Evolutionary conservation across 2,113 vertebrate species (phyloP), one percentile per base, ranked within the genome.

Genomic region (Anoura caudifer): DNA sequence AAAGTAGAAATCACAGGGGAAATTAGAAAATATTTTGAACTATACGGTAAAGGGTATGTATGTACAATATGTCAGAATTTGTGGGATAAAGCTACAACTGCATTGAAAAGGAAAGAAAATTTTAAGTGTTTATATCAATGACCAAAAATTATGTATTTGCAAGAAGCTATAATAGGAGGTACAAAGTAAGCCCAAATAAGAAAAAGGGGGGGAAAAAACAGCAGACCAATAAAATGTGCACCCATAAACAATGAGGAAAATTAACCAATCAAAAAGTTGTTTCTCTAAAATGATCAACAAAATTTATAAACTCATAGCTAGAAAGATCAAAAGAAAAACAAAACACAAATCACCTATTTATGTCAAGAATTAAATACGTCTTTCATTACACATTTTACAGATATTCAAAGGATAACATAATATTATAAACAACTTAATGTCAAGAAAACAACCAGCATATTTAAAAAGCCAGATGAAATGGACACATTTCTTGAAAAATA

Each of bases 21-120:
- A 83, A 38, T 82, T 83, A 87, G 54, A 75, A 88, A 91, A 36
- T 50, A 75, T 45, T 95, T 95, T 89, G 69, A 91, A 61, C 3
- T 82, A 61, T 59, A 45, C 41, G 26, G 77, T 73, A 90, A 82
- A 81, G 45, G 41, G 69, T 36, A 79, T 33, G 31, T 16, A 59
- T 59, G 24, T 59, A 26, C 20, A 86, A 73, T 20, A n/a, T 36
- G 4, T 73, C 54, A 88, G 87, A 69, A 92, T 89, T 84, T 56
- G 36, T 87, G 13, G 31, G 33, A 65, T 94, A 61, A 79, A 70
- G 3, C 47, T 65, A 69, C 45, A 95, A 84, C 8, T 85, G 20
- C 16, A 76, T 67, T 72, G 76, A 73, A 31, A 75, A 59, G 10
- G 5, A 79, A 94, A 86, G 31, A 56, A 33, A 85, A 72, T 22